A percentile compares a stretch with the other conserved stretches of the same genome.
Evolutionary conservation across 2,888 invertebrate species (phyloP).

Genomic region (Melanophora roralis): DNA sequence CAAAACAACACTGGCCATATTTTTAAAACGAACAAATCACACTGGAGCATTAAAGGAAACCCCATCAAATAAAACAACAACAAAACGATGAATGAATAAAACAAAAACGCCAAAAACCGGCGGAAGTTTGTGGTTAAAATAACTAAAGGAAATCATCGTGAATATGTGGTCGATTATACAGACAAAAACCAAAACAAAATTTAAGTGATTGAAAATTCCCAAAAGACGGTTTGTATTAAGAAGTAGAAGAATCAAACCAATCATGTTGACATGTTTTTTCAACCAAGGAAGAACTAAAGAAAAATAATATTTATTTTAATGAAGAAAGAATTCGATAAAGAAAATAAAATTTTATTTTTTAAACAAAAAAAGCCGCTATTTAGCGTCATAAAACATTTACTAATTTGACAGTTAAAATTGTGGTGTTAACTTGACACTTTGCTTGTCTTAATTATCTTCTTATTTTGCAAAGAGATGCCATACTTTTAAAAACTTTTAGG

Average conservation of each 20-base stretch:
- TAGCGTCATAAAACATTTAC: neutral
- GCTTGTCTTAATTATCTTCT: no score
- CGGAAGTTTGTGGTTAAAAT: constrained; percentile 62
- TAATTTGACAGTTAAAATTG: neutral
- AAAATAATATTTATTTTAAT: no score
- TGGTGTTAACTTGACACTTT: no score
- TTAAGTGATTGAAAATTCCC: constrained; percentile 40
- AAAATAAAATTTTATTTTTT: neutral
- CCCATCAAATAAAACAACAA: constrained; percentile 41
- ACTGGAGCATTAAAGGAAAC: constrained; percentile 51
- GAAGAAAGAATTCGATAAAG: neutral
- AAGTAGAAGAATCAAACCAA: neutral
- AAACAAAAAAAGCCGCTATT: neutral
- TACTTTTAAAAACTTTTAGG: no score
- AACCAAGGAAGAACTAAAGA: neutral
- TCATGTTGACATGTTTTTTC: neutral
- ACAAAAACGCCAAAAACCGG: constrained; percentile 41
- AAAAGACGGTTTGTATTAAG: neutral
- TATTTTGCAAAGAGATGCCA: no score
- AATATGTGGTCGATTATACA: constrained; percentile 49
- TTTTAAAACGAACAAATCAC: constrained; percentile 19
- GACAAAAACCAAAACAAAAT: neutral
- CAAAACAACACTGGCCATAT: constrained; percentile 45
- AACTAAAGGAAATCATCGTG: constrained; percentile 51
- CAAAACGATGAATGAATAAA: neutral